phyloP scores from a whole-genome alignment of 2,797 vertebrate genomes.

The Natrix natrix region DNA sequence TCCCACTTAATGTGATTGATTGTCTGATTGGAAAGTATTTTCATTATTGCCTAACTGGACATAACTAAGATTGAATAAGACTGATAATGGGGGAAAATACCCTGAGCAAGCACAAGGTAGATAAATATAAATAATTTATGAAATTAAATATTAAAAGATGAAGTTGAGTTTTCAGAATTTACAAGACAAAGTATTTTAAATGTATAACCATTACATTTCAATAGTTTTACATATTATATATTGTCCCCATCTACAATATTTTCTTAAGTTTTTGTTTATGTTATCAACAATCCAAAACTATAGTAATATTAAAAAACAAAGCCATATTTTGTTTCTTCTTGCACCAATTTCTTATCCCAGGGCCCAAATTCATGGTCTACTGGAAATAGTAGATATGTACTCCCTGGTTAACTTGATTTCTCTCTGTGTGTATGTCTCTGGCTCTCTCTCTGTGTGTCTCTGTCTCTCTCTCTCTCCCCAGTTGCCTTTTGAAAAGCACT shows the following conservation, averaged over 20 bases:
- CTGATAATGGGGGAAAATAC: neutral
- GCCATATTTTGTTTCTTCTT: neutral
- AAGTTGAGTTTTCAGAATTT: neutral
- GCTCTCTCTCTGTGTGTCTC: too few species aligned
- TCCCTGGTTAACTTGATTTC: neutral
- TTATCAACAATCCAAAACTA: neutral
- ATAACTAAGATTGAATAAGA: neutral
- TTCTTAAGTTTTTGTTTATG: neutral
- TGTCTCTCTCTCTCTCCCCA: neutral
- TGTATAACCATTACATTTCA: neutral
- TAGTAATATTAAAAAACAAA: neutral
- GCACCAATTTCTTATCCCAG: too few species aligned
- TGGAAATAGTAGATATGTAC: neutral
- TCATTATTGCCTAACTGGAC: neutral
- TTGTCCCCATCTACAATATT: neutral
- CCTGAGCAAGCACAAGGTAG: neutral
- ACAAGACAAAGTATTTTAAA: neutral
- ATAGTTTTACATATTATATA: neutral
- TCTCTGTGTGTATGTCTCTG: neutral
- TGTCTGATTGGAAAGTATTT: neutral
- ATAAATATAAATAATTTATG: neutral
- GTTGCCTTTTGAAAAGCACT: neutral
- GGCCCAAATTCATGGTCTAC: too few species aligned
- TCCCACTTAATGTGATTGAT: too few species aligned
- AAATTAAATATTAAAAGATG: neutral